phyloP scores from a whole-genome alignment of 2,113 vertebrate species.

The Semicossyphus pulcher region DNA sequence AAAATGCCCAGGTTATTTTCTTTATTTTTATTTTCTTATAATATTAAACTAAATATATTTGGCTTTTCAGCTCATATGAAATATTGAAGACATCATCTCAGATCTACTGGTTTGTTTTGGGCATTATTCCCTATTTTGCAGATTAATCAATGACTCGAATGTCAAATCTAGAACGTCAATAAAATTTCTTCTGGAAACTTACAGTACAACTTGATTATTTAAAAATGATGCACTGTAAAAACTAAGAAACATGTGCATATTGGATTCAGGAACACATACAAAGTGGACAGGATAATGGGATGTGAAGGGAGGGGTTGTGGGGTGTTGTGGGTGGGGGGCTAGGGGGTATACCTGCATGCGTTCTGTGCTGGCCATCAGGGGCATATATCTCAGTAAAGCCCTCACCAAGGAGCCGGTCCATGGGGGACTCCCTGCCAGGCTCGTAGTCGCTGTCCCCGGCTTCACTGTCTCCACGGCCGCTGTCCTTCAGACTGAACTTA shows the following conservation, averaged over 20 bases:
- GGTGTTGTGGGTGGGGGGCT: constrained; percentile 3
- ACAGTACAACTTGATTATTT: too few relatives aligned
- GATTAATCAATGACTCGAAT: too few relatives aligned
- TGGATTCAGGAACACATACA: background rate
- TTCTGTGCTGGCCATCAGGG: constrained; percentile 90
- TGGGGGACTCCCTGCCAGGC: constrained; percentile 95
- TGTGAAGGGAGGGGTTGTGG: background rate
- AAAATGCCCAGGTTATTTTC: background rate
- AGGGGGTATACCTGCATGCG: constrained; percentile 91
- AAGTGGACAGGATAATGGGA: background rate
- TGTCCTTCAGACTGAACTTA: constrained; percentile 99
- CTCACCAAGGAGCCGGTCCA: constrained; percentile 94
- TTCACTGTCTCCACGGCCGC: constrained; percentile 97
- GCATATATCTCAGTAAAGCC: constrained; percentile 96
- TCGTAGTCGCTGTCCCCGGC: constrained; percentile 99
- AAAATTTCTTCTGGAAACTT: too few relatives aligned
- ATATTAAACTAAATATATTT: background rate
- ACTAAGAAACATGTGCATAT: background rate
- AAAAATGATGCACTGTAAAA: background rate
- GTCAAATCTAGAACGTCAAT: too few relatives aligned
- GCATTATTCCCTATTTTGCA: background rate
- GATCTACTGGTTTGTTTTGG: background rate
- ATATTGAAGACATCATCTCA: background rate
- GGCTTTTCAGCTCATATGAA: background rate
- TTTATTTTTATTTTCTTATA: background rate